Conservation (phyloP, 1,140 invertebrate genomes). For the Sitophilus oryzae region DNA sequence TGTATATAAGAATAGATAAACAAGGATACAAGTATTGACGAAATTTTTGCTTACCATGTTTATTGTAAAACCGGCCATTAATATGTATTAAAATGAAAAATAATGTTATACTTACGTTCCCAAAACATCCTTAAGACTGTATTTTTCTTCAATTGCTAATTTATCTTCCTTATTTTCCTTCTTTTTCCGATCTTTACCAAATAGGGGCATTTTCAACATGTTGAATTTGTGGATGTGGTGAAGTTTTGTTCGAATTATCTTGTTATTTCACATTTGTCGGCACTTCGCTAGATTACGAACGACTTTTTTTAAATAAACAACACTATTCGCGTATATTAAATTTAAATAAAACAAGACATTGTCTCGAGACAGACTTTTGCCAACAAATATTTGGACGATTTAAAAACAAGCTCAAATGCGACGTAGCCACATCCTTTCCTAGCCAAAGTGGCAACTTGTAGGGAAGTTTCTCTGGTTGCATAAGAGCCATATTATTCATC, state of each 20-base stretch:
- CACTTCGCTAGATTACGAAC: neutral
- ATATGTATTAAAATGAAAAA: slow-evolving; percentile 10
- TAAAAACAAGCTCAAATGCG: slow-evolving; percentile 10
- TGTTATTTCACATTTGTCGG: slow-evolving; percentile 7
- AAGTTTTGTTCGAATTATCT: too few species aligned
- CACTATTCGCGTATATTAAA: slow-evolving; percentile 1
- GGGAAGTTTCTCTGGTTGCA: too few species aligned
- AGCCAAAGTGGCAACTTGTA: too few species aligned
- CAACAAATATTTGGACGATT: slow-evolving; percentile 18
- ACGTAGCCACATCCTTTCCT: slow-evolving; percentile 1
- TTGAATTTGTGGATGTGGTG: too few species aligned
- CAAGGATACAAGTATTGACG: neutral
- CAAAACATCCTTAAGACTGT: slow-evolving; percentile 78
- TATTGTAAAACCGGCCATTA: slow-evolving; percentile 10
- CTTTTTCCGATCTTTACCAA: slow-evolving; percentile 78
- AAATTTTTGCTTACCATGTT: neutral
- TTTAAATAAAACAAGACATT: neutral
- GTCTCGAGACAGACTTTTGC: neutral
- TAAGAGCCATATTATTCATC: too few species aligned
- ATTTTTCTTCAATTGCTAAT: slow-evolving; percentile 81
- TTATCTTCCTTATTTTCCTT: slow-evolving; percentile 73
- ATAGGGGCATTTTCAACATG: slow-evolving; percentile 67
- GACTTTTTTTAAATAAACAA: neutral
- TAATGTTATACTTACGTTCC: slow-evolving; percentile 67
- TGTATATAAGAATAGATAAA: neutral